Conservation (phyloP, 2,888 invertebrate species). For the Therioaphis trifolii region DNA sequence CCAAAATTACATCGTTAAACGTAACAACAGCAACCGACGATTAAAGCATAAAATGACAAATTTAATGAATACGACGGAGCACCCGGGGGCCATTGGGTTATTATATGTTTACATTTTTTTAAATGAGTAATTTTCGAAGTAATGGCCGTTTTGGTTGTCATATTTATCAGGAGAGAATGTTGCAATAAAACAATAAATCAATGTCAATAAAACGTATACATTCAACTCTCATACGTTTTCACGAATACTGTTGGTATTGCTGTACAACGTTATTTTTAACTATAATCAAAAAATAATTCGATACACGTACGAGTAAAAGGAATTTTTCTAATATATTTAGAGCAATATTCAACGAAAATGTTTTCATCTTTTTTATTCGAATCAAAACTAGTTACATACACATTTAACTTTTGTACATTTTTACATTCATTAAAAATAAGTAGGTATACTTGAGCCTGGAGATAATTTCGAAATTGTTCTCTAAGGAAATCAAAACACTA, state of each 20-base stretch:
- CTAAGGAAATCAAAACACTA: background rate
- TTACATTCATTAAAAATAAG: slow-evolving; percentile 19
- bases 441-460: background rate
- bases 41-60: slow-evolving; percentile 47
- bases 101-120: background rate
- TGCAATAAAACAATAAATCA: background rate
- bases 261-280: no score
- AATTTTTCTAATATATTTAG: no score
- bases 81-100: background rate
- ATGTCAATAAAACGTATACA: background rate
- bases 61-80: slow-evolving; percentile 29
- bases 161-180: background rate
- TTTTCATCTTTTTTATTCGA: no score
- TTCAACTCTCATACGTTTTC: background rate
- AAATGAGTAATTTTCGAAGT: slow-evolving; percentile 6
- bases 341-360: no score
- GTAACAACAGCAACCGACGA: slow-evolving; percentile 43
- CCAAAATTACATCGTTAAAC: slow-evolving; percentile 56
- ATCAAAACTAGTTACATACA: background rate
- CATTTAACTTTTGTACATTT: background rate
- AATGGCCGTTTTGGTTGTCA: background rate
- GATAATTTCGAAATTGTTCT: slow-evolving; percentile 2
- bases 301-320: no score
- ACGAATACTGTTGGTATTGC: no score
- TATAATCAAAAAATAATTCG: no score